Percentiles rank a stretch among this genome's conserved stretches.
Evolutionary conservation across 2,888 invertebrate species (phyloP).

Genomic region (Itoplectis maculator): DNA sequence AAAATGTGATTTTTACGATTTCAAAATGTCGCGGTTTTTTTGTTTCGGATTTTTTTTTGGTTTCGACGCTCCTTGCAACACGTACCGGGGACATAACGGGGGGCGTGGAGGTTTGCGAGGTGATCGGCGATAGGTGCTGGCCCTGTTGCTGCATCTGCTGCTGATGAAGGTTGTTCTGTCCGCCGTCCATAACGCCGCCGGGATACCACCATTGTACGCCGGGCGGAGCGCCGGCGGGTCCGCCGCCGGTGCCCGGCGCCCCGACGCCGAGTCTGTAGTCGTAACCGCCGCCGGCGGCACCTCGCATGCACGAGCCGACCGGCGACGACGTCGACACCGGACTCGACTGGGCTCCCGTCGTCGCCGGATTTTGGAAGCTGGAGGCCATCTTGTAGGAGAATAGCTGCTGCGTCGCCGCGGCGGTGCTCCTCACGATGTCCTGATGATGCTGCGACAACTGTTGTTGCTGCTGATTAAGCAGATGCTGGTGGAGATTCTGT

Average conservation of each 20-base stretch:
- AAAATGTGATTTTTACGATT: not conserved
- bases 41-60: slow-evolving; percentile 33
- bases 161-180: slow-evolving; percentile 87
- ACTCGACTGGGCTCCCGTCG: slow-evolving; percentile 88
- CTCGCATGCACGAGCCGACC: slow-evolving; percentile 85
- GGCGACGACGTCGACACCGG: slow-evolving; percentile 88
- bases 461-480: slow-evolving; percentile 79
- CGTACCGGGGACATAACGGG: slow-evolving; percentile 84
- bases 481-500: slow-evolving; percentile 84
- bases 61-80: slow-evolving; percentile 68
- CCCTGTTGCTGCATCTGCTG: slow-evolving; percentile 86
- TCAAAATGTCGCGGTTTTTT: slow-evolving; percentile 2
- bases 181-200: slow-evolving; percentile 87
- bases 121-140: slow-evolving; percentile 82
- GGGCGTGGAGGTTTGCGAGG: slow-evolving; percentile 82
- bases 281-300: slow-evolving; percentile 85
- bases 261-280: slow-evolving; percentile 88
- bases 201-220: slow-evolving; percentile 92
- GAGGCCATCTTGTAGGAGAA: slow-evolving; percentile 95
- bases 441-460: slow-evolving; percentile 83
- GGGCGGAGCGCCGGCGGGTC: slow-evolving; percentile 83
- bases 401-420: slow-evolving; percentile 89
- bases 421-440: slow-evolving; percentile 87
- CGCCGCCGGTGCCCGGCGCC: slow-evolving; percentile 85
- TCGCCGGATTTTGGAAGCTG: slow-evolving; percentile 91